Conservation (phyloP, 2,797 vertebrate species). For the Rousettus madagascariensis region DNA sequence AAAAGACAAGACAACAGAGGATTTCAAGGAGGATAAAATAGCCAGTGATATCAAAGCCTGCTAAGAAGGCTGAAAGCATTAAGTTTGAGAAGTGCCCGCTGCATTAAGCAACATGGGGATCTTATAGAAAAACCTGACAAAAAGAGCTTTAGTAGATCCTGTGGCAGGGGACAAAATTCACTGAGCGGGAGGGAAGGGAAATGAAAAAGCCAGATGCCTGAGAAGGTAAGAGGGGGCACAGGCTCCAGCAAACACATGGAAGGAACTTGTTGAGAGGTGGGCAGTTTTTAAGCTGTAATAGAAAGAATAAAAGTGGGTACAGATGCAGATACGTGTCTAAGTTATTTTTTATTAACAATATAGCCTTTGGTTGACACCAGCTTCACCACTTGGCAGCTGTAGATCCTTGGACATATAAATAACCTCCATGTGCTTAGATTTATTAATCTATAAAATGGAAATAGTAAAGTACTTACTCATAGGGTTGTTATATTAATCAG, state of each 20-base stretch:
- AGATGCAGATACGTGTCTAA: fast-evolving
- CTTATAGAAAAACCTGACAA: not conserved
- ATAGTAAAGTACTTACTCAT: not conserved
- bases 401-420: not conserved
- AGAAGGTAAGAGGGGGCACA: not conserved
- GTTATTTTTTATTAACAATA: not conserved
- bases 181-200: no score
- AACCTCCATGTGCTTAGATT: not conserved
- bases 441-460: not conserved
- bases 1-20: not conserved
- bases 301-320: no score
- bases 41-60: not conserved
- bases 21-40: not conserved
- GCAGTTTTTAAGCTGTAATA: not conserved
- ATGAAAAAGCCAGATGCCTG: not conserved
- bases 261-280: no score
- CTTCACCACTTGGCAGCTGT: not conserved
- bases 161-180: not conserved
- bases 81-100: not conserved
- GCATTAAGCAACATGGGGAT: not conserved
- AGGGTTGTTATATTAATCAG: not conserved
- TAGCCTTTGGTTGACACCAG: not conserved
- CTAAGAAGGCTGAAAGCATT: no score
- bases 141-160: not conserved
- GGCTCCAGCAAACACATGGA: not conserved